These are phyloP conservation scores for Diaphora mendica DNA, from an alignment of 2,888 invertebrate species.

Conservation along the genomic window DNA sequence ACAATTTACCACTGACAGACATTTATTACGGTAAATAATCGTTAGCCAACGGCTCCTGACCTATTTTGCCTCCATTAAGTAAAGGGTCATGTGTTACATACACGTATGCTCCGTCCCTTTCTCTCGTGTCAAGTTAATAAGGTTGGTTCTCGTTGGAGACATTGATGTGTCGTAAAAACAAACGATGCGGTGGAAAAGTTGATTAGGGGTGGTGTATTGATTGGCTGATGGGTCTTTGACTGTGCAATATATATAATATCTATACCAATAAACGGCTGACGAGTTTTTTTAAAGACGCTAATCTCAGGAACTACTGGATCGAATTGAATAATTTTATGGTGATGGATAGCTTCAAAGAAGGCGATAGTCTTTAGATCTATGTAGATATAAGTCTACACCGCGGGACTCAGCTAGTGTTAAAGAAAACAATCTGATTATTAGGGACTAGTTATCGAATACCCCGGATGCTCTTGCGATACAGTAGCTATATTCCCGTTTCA, in stretches of 20 bases:
- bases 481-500: background rate
- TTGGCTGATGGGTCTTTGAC: background rate
- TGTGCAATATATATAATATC: no score
- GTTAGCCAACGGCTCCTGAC: slow-evolving; percentile 38
- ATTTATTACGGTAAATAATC: slow-evolving; percentile 18
- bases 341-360: no score
- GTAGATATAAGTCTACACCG: no score
- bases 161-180: slow-evolving; percentile 1
- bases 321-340: no score
- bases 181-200: slow-evolving; percentile 8
- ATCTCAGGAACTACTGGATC: no score
- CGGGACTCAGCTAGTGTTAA: no score
- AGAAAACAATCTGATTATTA: no score
- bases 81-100: slow-evolving; percentile 23
- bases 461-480: background rate
- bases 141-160: background rate
- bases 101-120: slow-evolving; percentile 13
- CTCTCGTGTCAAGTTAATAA: slow-evolving; percentile 1
- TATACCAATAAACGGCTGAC: no score
- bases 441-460: background rate
- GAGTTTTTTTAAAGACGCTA: no score
- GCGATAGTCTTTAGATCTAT: no score
- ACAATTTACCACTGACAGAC: slow-evolving; percentile 8
- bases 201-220: background rate
- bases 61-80: slow-evolving; percentile 30